Evolutionary conservation across 2,888 invertebrate species (phyloP).

Genomic region (Parthenolecanium corni): DNA sequence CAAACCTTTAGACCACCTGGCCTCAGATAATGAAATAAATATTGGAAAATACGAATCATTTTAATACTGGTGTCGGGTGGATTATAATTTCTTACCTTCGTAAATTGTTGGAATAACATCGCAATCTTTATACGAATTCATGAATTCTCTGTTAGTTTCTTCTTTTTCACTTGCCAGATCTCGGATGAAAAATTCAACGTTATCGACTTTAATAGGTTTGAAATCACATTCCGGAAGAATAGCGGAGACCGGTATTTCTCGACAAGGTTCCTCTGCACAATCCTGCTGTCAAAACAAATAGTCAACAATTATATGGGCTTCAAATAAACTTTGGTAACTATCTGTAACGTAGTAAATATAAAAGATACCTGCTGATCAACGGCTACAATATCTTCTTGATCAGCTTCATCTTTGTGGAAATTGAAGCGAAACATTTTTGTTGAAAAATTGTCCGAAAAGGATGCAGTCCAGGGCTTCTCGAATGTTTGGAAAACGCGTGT

Average conservation of each 20-base stretch:
- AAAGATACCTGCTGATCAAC: too few relatives aligned
- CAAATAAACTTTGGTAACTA: too few relatives aligned
- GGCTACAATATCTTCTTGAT: too few relatives aligned
- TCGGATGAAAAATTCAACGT: neutral
- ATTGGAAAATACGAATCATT: neutral
- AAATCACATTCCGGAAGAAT: neutral
- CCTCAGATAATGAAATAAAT: conserved; percentile 12
- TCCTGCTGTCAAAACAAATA: neutral
- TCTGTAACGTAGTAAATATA: too few relatives aligned
- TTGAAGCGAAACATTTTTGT: too few relatives aligned
- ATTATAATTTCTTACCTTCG: conserved; percentile 41
- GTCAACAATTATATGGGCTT: neutral
- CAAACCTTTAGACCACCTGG: conserved; percentile 87
- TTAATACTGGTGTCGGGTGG: too few relatives aligned
- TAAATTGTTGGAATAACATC: conserved; percentile 65
- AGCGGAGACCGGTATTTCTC: neutral
- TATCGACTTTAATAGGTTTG: conserved; percentile 3
- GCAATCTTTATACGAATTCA: conserved; percentile 3
- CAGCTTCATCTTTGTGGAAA: too few relatives aligned
- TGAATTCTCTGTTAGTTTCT: neutral
- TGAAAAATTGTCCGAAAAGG: too few relatives aligned
- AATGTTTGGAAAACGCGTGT: too few relatives aligned
- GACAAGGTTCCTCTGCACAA: neutral
- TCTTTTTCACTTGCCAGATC: neutral
- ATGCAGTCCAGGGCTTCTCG: too few relatives aligned